Base-by-base conservation (phyloP, 1,140 invertebrate genomes). In the Aphelenchoides avenae region DNA sequence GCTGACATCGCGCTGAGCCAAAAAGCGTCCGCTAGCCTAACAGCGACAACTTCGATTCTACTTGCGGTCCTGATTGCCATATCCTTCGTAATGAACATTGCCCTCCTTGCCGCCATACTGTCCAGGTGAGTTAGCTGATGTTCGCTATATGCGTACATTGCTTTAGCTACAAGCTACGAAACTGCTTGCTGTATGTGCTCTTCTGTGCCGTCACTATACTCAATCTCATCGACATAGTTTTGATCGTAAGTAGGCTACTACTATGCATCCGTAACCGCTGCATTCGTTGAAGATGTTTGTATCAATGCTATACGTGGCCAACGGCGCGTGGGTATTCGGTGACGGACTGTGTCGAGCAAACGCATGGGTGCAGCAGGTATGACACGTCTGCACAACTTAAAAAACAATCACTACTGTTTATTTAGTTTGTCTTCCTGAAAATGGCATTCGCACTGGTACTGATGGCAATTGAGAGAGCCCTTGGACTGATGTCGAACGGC, bases 401-500 rank as follows among this genome's bases (percentile, higher is more conserved):
- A 52, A 15, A 49, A 36, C 24, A 26, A 24, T 61, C 9, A 24
- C 40, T 15, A n/a, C 7, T 3, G 24, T 1, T n/a, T 11, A 57
- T 24, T 3, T 40, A 65, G 64, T 64, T 50, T 20, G 33, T 69
- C 11, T 69, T 60, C 18, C 40, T 66, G 4, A 40, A 55, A 31
- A 29, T 31, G 9, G 20, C 68, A 1, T 47, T 66, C 4, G 29
- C 39, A 5, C 27, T 66, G 29, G 54, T 57, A 37, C 27, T 66
- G 3, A 67, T 67, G 56, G 43, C 64, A 4, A 68, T 66, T 50
- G 64, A 66, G 33, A 49, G 64, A 18, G 66, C 58, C 1, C 22
- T 64, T n/a, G 59, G 66, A 22, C 15, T 64, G 20, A 61, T 48
- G 5, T 22, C 48, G 20, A 52, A 53, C 41, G 66, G 61, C 4